A percentile compares a stretch with the other conserved stretches of the same genome.
Evolutionary conservation across 2,113 vertebrate species (phyloP).

Genomic region (Odocoileus virginianus): DNA sequence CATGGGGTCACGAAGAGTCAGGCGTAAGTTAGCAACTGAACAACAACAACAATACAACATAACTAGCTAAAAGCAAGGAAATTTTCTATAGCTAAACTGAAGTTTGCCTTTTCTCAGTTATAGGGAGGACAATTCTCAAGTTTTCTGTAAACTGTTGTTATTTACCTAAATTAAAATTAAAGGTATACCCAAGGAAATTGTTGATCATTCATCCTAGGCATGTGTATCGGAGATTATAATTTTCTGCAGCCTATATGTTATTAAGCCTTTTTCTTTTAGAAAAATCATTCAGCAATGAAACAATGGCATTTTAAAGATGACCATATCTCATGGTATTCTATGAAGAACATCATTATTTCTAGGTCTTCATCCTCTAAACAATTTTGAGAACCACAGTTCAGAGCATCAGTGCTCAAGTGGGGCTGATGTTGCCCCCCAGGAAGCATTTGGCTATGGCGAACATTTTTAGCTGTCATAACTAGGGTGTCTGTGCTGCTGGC

Average conservation of each 20-base stretch:
- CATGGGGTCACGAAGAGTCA: neutral
- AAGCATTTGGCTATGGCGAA: neutral
- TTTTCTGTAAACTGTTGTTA: neutral
- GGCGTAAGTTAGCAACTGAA: neutral
- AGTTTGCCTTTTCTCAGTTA: neutral
- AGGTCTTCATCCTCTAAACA: neutral
- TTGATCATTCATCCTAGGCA: neutral
- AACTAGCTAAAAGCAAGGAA: neutral
- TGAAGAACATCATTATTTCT: neutral
- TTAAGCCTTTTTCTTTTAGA: neutral
- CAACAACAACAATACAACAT: neutral
- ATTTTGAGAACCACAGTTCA: neutral
- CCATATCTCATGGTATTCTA: neutral
- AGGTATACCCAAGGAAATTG: neutral
- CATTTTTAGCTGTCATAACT: neutral
- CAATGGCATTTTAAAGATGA: neutral
- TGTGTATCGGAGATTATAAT: neutral
- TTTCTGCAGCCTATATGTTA: neutral
- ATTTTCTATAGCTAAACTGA: neutral
- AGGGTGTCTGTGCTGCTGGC: neutral
- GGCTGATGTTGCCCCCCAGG: neutral
- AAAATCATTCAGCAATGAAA: neutral
- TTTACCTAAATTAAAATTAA: neutral
- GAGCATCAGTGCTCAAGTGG: neutral
- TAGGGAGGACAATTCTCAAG: neutral